Evolutionary conservation across 2,888 invertebrate genomes (phyloP), one percentile per base, ranked within the genome.

Genomic region (Eremobia ochroleuca): DNA sequence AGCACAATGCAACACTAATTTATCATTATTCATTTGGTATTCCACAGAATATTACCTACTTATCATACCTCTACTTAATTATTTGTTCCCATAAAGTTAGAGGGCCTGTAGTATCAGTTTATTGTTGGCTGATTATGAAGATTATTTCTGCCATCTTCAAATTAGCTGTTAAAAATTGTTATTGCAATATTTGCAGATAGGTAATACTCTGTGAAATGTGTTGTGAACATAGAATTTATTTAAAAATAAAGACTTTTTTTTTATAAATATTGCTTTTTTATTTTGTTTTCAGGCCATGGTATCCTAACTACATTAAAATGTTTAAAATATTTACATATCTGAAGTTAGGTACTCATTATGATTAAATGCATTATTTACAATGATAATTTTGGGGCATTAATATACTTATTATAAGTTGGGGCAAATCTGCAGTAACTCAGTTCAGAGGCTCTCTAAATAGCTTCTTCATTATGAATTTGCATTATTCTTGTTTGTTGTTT

Each of bases 81-180:
- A 96, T 96, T 96, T 96, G 95, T 96, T 91, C 92, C 95, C 92
- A 93, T 94, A 91, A 89, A 91, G 94, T 93, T 92, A 90, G 91
- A 85, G 90, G 92, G 85, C 83, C 81, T 52, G 82, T 82, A 67
- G 79, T 81, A 74, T 85, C 81, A 81, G 87, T 79, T 79, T 82
- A 79, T 81, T 81, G 73, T 65, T 77, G 74, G 82, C 82, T 77
- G 77, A 86, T 86, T 74, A 72, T 83, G 89, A 90, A 91, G 92
- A 89, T 90, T 94, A 92, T 93, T 93, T 91, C 25, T 77, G 76
- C 91, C 90, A 85, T 93, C 91, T 93, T 92, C 88, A 82, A 76
- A 85, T 88, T 78, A 73, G 79, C 76, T 81, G 73, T 77, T 71
- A 58, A 59, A 71, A 83, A 68, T 69, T 85, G 74, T 77, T 83